Evolutionary conservation across 2,113 vertebrate species (phyloP), one percentile per base, ranked within the genome.

Genomic region (Pica pica): DNA sequence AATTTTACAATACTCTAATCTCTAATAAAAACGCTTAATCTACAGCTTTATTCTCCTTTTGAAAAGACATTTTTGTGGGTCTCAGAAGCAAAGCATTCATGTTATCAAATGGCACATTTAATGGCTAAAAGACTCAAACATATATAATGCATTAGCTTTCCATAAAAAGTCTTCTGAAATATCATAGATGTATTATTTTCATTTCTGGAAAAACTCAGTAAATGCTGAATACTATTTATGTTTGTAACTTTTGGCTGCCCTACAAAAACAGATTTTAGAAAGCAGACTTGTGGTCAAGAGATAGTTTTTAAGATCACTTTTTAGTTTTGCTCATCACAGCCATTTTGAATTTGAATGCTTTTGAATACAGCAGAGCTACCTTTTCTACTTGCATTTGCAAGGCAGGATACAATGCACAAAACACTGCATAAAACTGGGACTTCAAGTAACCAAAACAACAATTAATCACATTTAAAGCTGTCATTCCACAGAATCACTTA

Each of bases 1-100:
- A 83, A 83, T 93, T 96, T 97, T 93, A 89, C 71, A 92, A 55
- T 63, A 56, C 74, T 24, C 71, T 76, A 67, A 83, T 83, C 64
- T 78, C 73, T 89, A 90, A 86, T 90, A 93, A 80, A 93, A 92
- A 50, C 13, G 4, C 79, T 75, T 88, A 8, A 60, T 81, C 73
- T 75, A 41, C 6, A 60, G 39, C 47, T 91, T 94, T 69, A 83
- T 53, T 63, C 64, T 81, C 63, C 27, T 76, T 76, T 82, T 49
- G 65, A 91, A 84, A 59, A 56, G 61, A 52, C 44, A 42, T 76
- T 95, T 95, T 86, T 87, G 83, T 70, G 33, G 35, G 44, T 41
- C 76, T 90, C 68, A 39, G 87, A 92, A 61, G 53, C 30, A 67
- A 83, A 87, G 37, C 37, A 81, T 85, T 95, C 91, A 46, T 52